Conservation (phyloP, 2,797 vertebrate species). For the Sebastes wilsoni region DNA sequence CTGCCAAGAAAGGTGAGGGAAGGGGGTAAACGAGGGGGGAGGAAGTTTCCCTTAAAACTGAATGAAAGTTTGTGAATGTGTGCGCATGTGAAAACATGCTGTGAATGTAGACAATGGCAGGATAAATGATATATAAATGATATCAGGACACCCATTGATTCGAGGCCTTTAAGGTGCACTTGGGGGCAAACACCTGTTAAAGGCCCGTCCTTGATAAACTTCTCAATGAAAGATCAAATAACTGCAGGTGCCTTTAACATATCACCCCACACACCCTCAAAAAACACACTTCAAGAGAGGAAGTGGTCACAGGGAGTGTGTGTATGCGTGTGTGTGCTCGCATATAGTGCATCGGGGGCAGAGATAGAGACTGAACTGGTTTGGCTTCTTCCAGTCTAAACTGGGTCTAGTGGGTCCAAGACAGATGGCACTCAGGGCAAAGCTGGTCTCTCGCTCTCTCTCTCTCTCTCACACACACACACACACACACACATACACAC, state of each 20-base stretch:
- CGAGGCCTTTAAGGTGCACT: slow-evolving; percentile 8
- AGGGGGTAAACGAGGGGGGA: slow-evolving; percentile 6
- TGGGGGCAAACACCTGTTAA: slow-evolving; percentile 59
- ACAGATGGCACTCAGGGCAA: slow-evolving; percentile 80
- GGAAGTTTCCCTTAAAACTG: slow-evolving; percentile 18
- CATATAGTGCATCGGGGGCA: slow-evolving; percentile 48
- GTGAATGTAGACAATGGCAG: slow-evolving; percentile 9
- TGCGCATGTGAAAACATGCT: slow-evolving; percentile 32
- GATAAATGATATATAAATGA: slow-evolving; percentile 28
- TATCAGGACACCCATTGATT: slow-evolving; percentile 19
- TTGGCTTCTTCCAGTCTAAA: slow-evolving; percentile 75
- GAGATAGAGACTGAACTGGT: slow-evolving; percentile 66
- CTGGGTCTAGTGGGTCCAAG: slow-evolving; percentile 78
- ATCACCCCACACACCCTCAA: too few species aligned
- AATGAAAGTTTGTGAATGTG: slow-evolving; percentile 38
- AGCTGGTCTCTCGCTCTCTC: slow-evolving; percentile 61
- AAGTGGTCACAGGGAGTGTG: too few species aligned
- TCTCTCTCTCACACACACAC: slow-evolving; percentile 19
- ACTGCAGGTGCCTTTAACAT: background rate
- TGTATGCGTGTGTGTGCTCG: background rate
- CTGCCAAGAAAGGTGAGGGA: slow-evolving; percentile 55
- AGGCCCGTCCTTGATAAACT: background rate
- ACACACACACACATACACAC: slow-evolving; percentile 49
- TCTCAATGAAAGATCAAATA: slow-evolving; percentile 26
- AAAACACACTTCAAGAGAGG: too few species aligned